Evolutionary conservation across 2,888 invertebrate species (phyloP), one percentile per base, ranked within the genome.

Genomic region (Brachypalpus laphriformis): DNA sequence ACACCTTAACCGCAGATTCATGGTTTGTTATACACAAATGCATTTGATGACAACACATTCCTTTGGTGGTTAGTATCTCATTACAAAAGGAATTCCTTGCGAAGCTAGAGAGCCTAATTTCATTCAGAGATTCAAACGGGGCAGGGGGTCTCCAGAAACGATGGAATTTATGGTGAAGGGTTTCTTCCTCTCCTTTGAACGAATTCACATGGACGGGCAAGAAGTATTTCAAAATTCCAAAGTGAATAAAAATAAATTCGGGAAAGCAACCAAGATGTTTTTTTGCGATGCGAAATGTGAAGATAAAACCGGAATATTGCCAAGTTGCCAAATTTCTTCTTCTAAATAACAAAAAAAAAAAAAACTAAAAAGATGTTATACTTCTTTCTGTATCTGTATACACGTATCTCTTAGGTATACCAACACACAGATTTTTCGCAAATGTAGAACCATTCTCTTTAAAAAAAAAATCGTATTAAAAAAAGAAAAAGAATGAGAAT

Each of bases 271-370:
- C 3, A 25, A 49, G 16, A 66, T 25, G 11, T 8, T 34, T 57
- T 34, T 34, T 56, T 8, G 37, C 25, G 9, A 45, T 49, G 65
- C 47, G 45, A 78, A 78, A 61, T 78, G 61, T 40, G 71, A 25
- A 25, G 25, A 76, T 70, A 70, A 71, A 85, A 85, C 85, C 85
- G 75, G 85, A 85, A 85, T 85, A 63, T 65, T 80, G 71, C 81
- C 54, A 47, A 57, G 74, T 77, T 82, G 70, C 78, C 71, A 78
- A 78, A 75, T 82, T 71, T 82, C 37, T 28, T 51, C 40, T 37
- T 66, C 72, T 57, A 47, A 47, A 59, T 16, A 47, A 28, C n/a
- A n/a, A n/a, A n/a, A n/a, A n/a, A n/a, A n/a, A n/a, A n/a, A n/a
- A n/a, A n/a, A n/a, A n/a, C n/a, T n/a, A n/a, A 59, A 70, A 65